Conservation (phyloP, 2,113 vertebrate genomes). For the Zosterops pallidus region DNA sequence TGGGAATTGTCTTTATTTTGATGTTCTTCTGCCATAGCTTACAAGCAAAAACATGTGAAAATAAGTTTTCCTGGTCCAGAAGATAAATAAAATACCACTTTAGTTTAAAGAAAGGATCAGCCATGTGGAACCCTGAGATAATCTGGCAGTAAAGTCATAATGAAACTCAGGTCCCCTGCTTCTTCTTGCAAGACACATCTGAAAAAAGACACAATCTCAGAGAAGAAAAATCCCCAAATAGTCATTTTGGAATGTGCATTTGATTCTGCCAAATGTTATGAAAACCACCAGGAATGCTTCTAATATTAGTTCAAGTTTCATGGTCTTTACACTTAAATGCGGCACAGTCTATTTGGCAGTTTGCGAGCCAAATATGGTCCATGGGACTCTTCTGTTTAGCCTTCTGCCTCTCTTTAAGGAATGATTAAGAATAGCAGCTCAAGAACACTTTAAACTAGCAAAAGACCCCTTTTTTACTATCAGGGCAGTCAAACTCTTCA, state of each 20-base stretch:
- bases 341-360: background rate
- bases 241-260: background rate
- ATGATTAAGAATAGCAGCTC: background rate
- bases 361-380: background rate
- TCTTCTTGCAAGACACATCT: background rate
- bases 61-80: background rate
- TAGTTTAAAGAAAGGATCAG: background rate
- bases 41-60: background rate
- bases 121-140: background rate
- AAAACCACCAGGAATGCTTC: conserved; percentile 1
- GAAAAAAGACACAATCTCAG: background rate
- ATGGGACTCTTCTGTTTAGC: background rate
- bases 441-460: background rate
- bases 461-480: background rate
- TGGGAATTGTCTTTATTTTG: background rate
- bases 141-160: background rate
- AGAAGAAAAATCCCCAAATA: background rate
- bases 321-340: background rate
- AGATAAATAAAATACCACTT: background rate
- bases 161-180: background rate
- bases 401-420: background rate
- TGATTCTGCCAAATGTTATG: background rate
- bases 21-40: background rate
- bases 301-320: background rate
- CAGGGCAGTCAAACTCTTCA: background rate